Evolutionary conservation across 2,113 vertebrate species (phyloP).

Genomic region (Nyctibius bracteatus): DNA sequence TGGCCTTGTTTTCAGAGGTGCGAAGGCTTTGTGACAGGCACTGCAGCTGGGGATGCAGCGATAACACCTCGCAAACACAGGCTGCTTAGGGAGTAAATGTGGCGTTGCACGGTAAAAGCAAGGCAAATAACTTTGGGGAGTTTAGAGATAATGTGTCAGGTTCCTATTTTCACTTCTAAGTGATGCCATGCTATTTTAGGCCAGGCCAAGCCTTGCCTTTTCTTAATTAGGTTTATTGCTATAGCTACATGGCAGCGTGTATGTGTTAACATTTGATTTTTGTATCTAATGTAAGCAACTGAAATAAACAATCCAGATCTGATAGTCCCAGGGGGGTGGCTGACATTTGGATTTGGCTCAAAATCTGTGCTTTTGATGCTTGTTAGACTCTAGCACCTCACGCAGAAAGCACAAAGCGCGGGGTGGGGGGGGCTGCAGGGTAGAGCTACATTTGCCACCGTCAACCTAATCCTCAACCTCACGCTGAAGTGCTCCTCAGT

Average conservation of each 20-base stretch:
- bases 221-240: background rate
- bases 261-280: background rate
- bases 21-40: background rate
- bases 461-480: background rate
- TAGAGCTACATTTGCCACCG: fast-evolving
- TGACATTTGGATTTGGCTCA: background rate
- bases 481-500: background rate
- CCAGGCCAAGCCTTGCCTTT: background rate
- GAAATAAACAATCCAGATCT: background rate
- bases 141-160: background rate
- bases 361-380: background rate
- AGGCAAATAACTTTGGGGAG: background rate
- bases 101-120: fast-evolving
- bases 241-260: background rate
- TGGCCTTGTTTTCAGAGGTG: background rate
- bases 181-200: background rate
- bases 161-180: background rate
- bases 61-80: background rate
- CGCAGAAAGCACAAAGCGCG: background rate
- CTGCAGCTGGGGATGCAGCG: background rate
- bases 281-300: background rate
- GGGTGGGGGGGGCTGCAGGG: background rate
- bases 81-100: background rate
- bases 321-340: background rate
- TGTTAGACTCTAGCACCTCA: background rate